Conservation (phyloP, 37 sponge, comb jelly and placozoan species). For the Lycopodina hypogea region DNA sequence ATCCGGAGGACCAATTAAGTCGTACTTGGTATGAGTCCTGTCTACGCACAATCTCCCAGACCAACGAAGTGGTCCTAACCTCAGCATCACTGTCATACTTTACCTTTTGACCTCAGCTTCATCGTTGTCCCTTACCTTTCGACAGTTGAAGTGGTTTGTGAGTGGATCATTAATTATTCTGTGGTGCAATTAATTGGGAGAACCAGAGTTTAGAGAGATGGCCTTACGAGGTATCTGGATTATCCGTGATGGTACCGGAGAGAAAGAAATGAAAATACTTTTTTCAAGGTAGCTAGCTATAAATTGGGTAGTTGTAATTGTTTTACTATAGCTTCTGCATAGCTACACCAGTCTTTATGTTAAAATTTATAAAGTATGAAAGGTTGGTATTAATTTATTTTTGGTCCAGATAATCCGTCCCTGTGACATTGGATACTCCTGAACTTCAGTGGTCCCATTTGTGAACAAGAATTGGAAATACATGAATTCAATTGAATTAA, state of each 20-base stretch:
- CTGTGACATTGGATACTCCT: too few species aligned
- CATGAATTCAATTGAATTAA: too few species aligned
- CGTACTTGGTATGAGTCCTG: background rate
- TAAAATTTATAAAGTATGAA: background rate
- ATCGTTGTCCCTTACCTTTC: background rate
- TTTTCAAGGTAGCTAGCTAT: constrained; percentile 59
- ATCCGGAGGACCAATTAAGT: constrained; percentile 42
- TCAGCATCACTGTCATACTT: background rate
- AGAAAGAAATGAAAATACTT: constrained; percentile 30
- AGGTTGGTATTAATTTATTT: constrained; percentile 5
- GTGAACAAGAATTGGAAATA: too few species aligned
- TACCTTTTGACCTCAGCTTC: background rate
- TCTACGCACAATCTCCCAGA: background rate
- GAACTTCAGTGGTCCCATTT: too few species aligned
- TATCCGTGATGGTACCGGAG: constrained; percentile 11
- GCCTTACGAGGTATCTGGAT: constrained; percentile 83
- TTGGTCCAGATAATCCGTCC: too few species aligned
- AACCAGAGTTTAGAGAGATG: constrained; percentile 45
- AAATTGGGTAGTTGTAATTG: background rate
- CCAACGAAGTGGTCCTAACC: background rate
- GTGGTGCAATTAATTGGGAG: too few species aligned
- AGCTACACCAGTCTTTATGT: too few species aligned
- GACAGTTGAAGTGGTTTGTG: background rate
- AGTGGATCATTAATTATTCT: background rate
- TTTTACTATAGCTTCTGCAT: background rate